Conservation (phyloP, 64 coral and sea anemone genomes). For the Orbicella faveolata region DNA sequence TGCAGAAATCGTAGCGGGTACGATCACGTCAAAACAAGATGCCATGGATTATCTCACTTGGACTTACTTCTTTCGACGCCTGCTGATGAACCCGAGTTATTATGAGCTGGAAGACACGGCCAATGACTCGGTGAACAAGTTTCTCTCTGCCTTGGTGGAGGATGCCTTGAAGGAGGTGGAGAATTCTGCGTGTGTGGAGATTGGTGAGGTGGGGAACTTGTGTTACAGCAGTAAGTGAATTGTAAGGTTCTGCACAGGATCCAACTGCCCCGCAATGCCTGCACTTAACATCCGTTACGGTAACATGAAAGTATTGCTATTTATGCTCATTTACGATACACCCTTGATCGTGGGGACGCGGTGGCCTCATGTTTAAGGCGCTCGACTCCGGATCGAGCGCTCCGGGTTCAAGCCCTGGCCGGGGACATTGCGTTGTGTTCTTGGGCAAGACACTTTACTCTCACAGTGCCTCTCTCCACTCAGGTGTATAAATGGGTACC, state of each 20-base stretch:
- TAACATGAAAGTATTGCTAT: too few species aligned
- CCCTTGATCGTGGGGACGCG: too few species aligned
- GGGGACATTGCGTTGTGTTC: too few species aligned
- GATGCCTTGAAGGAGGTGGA: slow-evolving; percentile 68
- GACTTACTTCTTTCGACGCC: slow-evolving; percentile 96
- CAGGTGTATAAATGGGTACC: too few species aligned
- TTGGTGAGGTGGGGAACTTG: slow-evolving; percentile 62
- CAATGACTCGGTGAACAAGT: slow-evolving; percentile 71
- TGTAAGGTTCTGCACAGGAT: not conserved
- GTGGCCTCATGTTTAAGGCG: too few species aligned
- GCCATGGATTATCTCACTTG: slow-evolving; percentile 99
- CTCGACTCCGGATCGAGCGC: too few species aligned
- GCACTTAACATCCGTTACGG: too few species aligned
- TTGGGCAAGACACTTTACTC: too few species aligned
- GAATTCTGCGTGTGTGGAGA: slow-evolving; percentile 67
- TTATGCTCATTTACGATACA: too few species aligned
- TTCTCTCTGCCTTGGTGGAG: slow-evolving; percentile 75
- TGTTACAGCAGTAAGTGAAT: not conserved
- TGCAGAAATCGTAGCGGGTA: slow-evolving; percentile 95
- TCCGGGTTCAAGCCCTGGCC: too few species aligned
- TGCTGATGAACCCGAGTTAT: slow-evolving; percentile 95
- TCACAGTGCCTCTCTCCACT: too few species aligned
- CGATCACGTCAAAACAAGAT: slow-evolving; percentile 93
- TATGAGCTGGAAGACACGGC: slow-evolving; percentile 81
- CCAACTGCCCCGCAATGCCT: too few species aligned